These are phyloP conservation scores for Phoxinus phoxinus DNA, from an alignment of 2,113 vertebrate species.

Conservation along the genomic window DNA sequence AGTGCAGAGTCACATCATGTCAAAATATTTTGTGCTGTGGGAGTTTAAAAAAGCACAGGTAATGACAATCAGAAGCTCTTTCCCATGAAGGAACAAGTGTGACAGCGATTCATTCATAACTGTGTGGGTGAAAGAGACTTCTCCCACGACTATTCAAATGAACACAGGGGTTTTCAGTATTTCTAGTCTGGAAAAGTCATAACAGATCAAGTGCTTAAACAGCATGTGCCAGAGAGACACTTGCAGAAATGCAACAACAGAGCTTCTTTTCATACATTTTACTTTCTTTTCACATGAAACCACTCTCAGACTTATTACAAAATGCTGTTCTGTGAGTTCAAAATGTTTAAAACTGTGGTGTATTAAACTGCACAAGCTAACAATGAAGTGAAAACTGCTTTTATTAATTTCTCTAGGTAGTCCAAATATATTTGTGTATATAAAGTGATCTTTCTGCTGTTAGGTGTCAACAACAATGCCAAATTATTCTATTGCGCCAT, in stretches of 20 bases:
- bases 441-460: not conserved
- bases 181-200: constrained; percentile 52
- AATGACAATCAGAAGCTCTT: constrained; percentile 16
- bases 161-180: constrained; percentile 55
- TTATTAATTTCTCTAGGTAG: not conserved
- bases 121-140: constrained; percentile 45
- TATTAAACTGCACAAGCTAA: not conserved
- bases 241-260: constrained; percentile 22
- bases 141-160: constrained; percentile 56
- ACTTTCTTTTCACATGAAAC: not conserved
- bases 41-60: not conserved
- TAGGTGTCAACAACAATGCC: not conserved
- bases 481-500: constrained; percentile 29
- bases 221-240: constrained; percentile 53
- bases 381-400: not conserved
- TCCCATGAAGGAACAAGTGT: constrained; percentile 33
- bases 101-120: constrained; percentile 45
- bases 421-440: not conserved
- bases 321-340: not conserved
- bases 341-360: not conserved
- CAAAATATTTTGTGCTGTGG: not conserved
- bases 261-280: not conserved
- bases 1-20: not conserved
- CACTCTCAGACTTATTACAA: not conserved
- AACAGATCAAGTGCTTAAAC: constrained; percentile 48